Percentiles rank a stretch among this genome's conserved stretches.
phyloP scores from a whole-genome alignment of 2,888 invertebrate species.

The Amblyteles armatorius region DNA sequence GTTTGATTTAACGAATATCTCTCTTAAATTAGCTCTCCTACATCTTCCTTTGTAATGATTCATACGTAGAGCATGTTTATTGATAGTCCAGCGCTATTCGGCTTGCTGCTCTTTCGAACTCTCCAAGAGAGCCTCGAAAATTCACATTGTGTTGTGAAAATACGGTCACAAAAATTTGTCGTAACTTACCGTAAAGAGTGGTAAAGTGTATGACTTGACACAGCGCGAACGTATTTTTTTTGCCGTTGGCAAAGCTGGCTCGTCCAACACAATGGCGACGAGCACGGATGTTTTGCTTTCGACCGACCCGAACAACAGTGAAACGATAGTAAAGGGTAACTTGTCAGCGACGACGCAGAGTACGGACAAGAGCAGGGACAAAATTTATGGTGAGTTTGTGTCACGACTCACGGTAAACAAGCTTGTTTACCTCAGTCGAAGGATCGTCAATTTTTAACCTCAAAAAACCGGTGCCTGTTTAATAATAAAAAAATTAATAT shows the following conservation, averaged over 20 bases:
- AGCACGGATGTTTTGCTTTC: conserved; percentile 65
- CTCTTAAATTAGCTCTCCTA: too few relatives aligned
- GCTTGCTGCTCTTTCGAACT: too few relatives aligned
- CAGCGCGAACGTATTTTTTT: not conserved
- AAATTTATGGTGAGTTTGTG: conserved; percentile 74
- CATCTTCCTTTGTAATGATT: too few relatives aligned
- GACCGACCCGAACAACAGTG: conserved; percentile 58
- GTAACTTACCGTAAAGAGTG: too few relatives aligned
- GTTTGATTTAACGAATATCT: too few relatives aligned
- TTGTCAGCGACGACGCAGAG: conserved; percentile 63
- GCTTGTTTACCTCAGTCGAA: conserved; percentile 17
- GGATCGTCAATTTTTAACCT: conserved; percentile 47
- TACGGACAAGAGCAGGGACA: conserved; percentile 70
- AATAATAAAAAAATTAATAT: not conserved
- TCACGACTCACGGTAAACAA: conserved; percentile 42
- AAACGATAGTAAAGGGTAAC: conserved; percentile 57
- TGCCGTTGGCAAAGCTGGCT: not conserved
- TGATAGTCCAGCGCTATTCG: too few relatives aligned
- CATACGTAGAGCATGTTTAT: too few relatives aligned
- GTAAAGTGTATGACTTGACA: too few relatives aligned
- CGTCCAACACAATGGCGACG: conserved; percentile 69
- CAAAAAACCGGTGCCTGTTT: conserved; percentile 23
- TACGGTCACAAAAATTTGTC: too few relatives aligned
- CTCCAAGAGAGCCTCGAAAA: too few relatives aligned
- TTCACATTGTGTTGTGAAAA: too few relatives aligned